These are phyloP conservation scores for Gibbula magus DNA, from an alignment of 2,888 invertebrate genomes.

Conservation along the genomic window DNA sequence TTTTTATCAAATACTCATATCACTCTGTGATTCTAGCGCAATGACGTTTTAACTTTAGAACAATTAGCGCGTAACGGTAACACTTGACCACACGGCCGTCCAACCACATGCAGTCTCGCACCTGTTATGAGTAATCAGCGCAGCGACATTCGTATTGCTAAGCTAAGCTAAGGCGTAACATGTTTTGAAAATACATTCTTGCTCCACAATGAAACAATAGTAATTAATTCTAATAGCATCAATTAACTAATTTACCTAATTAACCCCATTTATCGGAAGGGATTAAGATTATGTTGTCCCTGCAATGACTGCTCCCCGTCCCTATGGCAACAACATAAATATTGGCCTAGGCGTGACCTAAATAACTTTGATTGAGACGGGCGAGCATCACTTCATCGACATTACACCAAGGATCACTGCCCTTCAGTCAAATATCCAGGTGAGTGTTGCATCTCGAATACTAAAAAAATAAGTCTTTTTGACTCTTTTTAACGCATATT, in stretches of 20 bases:
- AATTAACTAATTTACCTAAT: background rate
- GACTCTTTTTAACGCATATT: too few species aligned
- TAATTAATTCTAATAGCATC: background rate
- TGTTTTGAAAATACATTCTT: too few species aligned
- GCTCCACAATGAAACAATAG: background rate
- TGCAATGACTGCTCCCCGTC: constrained; percentile 31
- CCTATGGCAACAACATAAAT: constrained; percentile 29
- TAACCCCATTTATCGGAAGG: background rate
- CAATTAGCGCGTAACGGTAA: too few species aligned
- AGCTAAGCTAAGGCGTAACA: too few species aligned
- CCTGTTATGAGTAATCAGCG: background rate
- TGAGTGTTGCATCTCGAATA: too few species aligned
- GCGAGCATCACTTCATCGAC: background rate
- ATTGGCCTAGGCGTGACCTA: background rate
- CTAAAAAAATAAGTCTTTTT: too few species aligned
- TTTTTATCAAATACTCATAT: too few species aligned
- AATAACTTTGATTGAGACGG: background rate
- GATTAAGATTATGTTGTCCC: background rate
- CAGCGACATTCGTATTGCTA: background rate
- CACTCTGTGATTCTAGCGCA: too few species aligned
- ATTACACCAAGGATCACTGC: too few species aligned
- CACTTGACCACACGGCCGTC: too few species aligned
- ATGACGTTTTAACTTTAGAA: too few species aligned
- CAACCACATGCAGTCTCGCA: background rate
- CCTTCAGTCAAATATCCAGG: too few species aligned